Base-by-base conservation (phyloP, 2,113 vertebrate genomes). In the Sterrhoptilus dennistouni region DNA sequence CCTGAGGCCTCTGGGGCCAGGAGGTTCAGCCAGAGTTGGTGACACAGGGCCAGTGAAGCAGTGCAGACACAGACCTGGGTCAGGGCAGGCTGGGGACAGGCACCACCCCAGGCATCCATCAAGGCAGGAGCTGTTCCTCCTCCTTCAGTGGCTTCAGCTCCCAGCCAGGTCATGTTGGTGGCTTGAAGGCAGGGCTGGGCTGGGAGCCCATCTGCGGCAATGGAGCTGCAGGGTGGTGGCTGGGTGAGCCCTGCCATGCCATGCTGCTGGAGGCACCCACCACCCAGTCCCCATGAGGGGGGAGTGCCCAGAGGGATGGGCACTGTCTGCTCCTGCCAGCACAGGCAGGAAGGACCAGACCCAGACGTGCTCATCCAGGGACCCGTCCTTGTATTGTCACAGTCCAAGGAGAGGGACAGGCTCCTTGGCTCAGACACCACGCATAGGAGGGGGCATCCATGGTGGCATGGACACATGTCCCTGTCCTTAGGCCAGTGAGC, bases 361-460 rank as follows among this genome's bases (percentile, higher is more conserved):
- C 94, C 89, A 96, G 86, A 94, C 69, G 4, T 45, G 76, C 61
- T 92, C 79, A 75, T 84, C 94, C 79, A 57, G 90, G 87, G 65
- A 94, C 81, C 80, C 0, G 49, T 90, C 94, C 83, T 89, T 95
- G 69, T 97, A 97, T 95, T 96, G 61, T 64, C 86, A 78, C 52
- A 44, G 91, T 52, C 83, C 61, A 86, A 44, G n/a, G 40, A 23
- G 35, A 80, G 50, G 29, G 40, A 38, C 2, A 6, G 61, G 84
- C 44, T 91, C 61, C 82, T 90, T 18, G 0, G 1, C 35, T 42
- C 5, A 2, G 44, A 49, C 66, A 82, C 25, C 38, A n/a, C 0
- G 6, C 3, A 0, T 1, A 28, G 63, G 54, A 78, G 8, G 33
- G 52, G 4, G 8, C 47, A 84, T 49, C 78, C 2, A 0, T 10